These are phyloP conservation scores for Apoda limacodes DNA, from an alignment of 2,888 invertebrate species.

Conservation along the genomic window DNA sequence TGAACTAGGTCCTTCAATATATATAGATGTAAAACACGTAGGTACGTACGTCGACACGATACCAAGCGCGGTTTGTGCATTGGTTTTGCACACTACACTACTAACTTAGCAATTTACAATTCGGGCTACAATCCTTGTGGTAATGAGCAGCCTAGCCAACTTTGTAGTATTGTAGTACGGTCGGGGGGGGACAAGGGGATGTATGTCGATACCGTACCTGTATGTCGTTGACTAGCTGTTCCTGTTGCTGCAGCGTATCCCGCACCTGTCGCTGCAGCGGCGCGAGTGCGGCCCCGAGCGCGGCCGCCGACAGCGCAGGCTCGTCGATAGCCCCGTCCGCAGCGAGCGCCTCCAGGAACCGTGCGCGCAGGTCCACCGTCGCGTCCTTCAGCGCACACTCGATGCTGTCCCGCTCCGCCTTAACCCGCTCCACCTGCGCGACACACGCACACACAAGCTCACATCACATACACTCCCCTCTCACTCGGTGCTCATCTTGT, in stretches of 20 bases:
- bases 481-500: neutral
- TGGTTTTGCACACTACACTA: too few species aligned
- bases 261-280: slow-evolving; percentile 83
- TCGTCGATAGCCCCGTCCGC: slow-evolving; percentile 88
- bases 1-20: too few species aligned
- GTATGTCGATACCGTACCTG: slow-evolving; percentile 13
- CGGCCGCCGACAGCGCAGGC: slow-evolving; percentile 84
- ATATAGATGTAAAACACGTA: too few species aligned
- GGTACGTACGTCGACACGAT: too few species aligned
- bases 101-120: too few species aligned
- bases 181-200: neutral
- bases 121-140: too few species aligned
- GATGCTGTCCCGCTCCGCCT: slow-evolving; percentile 83
- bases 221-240: slow-evolving; percentile 49
- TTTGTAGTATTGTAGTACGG: neutral
- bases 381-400: slow-evolving; percentile 79
- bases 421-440: slow-evolving; percentile 79
- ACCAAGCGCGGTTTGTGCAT: too few species aligned
- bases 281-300: slow-evolving; percentile 82
- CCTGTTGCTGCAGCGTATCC: slow-evolving; percentile 79
- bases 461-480: neutral
- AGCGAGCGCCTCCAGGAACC: slow-evolving; percentile 85
- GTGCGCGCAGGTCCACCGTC: slow-evolving; percentile 83
- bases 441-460: neutral
- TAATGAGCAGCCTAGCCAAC: too few species aligned